These are phyloP conservation scores for Trichomalopsis sarcophagae DNA, from an alignment of 1,140 invertebrate genomes.

Conservation along the genomic window DNA sequence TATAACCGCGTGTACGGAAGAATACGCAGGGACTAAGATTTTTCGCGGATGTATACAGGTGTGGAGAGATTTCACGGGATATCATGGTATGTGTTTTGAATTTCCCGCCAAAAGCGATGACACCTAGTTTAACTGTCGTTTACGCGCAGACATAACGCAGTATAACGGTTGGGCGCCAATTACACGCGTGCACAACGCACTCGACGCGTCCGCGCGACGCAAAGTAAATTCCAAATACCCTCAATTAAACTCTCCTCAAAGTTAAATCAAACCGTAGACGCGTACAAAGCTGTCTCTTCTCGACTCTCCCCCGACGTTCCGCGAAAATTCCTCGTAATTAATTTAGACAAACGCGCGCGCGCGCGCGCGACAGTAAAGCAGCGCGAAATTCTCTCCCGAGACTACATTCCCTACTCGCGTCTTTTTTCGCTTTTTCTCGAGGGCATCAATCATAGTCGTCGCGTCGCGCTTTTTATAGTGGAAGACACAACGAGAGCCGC, in stretches of 20 bases:
- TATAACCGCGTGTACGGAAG: too few relatives aligned
- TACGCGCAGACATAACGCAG: background rate
- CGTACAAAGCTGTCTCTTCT: background rate
- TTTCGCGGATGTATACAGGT: too few relatives aligned
- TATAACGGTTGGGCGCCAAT: too few relatives aligned
- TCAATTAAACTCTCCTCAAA: constrained; percentile 1
- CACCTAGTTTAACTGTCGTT: too few relatives aligned
- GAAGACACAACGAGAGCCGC: background rate
- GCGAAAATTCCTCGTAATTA: background rate
- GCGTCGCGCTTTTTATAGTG: background rate
- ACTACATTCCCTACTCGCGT: background rate
- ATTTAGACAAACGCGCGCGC: background rate
- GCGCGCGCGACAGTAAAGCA: too few relatives aligned
- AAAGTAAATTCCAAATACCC: constrained; percentile 1
- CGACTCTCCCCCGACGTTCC: background rate
- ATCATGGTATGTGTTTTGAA: background rate
- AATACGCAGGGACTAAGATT: too few relatives aligned
- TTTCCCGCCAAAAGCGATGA: background rate
- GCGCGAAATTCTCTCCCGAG: background rate
- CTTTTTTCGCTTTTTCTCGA: background rate
- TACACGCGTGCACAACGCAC: background rate
- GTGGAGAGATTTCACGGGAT: too few relatives aligned
- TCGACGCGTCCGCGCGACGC: too few relatives aligned
- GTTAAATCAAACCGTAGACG: background rate
- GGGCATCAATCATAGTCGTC: background rate